Base-by-base conservation (phyloP, 2,888 invertebrate genomes). In the Macroteleia sp. region DNA sequence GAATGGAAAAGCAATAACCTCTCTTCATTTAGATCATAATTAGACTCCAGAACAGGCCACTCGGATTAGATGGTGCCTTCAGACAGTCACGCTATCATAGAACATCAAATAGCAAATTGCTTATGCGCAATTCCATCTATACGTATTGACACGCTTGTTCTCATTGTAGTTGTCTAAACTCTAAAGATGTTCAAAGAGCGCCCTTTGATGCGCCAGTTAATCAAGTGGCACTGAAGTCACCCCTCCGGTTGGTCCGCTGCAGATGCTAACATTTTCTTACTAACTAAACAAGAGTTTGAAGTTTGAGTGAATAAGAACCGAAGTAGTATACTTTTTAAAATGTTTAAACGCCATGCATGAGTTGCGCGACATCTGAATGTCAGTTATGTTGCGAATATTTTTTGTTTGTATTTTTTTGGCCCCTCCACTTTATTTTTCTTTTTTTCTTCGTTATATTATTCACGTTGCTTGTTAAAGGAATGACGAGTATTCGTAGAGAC, bases 41-140 rank as follows among this genome's bases (percentile, higher is more conserved):
- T 59, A 20, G 32, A 50, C 36, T 20, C 25, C 16, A 20, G 30
- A 20, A 19, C 19, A 16, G 41, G 28, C 32, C 17, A 66, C 12
- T 54, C 17, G 44, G 50, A 69, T 14, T 42, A 50, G 44, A 70
- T 61, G 59, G 59, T 46, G 46, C 28, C 19, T 67, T 56, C 34
- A 14, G 32, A 48, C n/a, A n/a, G n/a, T 50, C 44, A 30, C 22
- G 36, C 25, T 3, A 34, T 54, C 8, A 52, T n/a, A 41, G 14
- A 41, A 39, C 30, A 25, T 28, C 20, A 6, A 41, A 10, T 41
- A 25, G 12, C 17, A 25, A n/a, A 25, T 54, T 32, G 59, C 32
- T 44, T 59, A 22, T 9, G 22, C 6, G 56, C 28, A 22, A 28
- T 2, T 16, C 6, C 30, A 41, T 41, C 9, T 56, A 19, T 17